These are phyloP conservation scores for Coluber constrictor DNA, from an alignment of 2,797 vertebrate species.

Conservation along the genomic window DNA sequence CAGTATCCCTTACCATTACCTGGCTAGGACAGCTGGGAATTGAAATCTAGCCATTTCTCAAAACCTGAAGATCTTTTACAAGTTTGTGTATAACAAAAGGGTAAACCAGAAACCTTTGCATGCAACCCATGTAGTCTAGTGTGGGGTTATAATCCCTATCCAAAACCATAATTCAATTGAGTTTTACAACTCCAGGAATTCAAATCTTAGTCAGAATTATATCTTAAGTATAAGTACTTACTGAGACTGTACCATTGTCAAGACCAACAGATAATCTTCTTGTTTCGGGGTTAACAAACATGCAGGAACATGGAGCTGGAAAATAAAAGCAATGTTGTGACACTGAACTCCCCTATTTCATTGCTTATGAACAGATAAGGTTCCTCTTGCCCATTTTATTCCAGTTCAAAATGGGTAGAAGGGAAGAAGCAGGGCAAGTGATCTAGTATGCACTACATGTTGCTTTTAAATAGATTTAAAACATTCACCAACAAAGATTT, in stretches of 20 bases:
- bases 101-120: neutral
- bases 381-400: slow-evolving; percentile 49
- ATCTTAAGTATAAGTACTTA: slow-evolving; percentile 79
- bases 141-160: neutral
- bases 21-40: neutral
- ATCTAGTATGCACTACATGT: neutral
- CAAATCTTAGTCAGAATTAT: slow-evolving; percentile 62
- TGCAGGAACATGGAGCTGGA: slow-evolving; percentile 90
- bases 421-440: neutral
- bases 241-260: slow-evolving; percentile 93
- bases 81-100: neutral
- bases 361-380: slow-evolving; percentile 47
- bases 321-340: slow-evolving; percentile 75
- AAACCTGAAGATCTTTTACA: neutral
- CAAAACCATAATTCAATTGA: neutral
- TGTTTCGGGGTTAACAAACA: slow-evolving; percentile 98
- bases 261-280: slow-evolving; percentile 92
- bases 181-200: neutral
- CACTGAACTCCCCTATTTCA: slow-evolving; percentile 64
- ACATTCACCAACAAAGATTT: neutral
- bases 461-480: neutral
- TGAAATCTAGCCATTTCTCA: neutral
- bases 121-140: neutral
- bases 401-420: no score
- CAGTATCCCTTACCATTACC: neutral